phyloP scores from a whole-genome alignment of 2,888 invertebrate species.

The Noctua pronuba region DNA sequence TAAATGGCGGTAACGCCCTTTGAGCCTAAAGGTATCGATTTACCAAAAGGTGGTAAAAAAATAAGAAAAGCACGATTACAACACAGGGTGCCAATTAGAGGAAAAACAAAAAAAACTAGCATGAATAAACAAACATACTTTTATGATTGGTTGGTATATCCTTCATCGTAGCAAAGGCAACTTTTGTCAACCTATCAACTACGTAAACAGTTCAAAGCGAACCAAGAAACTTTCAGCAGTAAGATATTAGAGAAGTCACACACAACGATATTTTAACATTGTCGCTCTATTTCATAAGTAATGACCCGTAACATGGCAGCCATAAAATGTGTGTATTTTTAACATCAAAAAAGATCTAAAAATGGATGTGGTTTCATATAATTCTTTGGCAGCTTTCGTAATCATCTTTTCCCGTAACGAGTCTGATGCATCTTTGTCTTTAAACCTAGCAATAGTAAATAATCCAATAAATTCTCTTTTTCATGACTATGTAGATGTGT shows the following conservation, averaged over 20 bases:
- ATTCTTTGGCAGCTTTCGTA: constrained; percentile 27
- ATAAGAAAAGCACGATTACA: not conserved
- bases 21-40: too few species aligned
- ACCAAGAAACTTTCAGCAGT: constrained; percentile 27
- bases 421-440: constrained; percentile 5
- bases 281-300: constrained; percentile 57
- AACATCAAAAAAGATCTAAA: constrained; percentile 54
- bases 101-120: not conserved
- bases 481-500: not conserved
- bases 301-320: constrained; percentile 50
- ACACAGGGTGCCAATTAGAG: not conserved
- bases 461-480: not conserved
- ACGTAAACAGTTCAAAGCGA: constrained; percentile 12
- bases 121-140: not conserved
- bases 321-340: constrained; percentile 56
- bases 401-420: constrained; percentile 22
- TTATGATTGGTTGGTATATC: not conserved
- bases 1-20: too few species aligned
- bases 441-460: not conserved
- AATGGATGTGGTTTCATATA: constrained; percentile 36
- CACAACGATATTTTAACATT: constrained; percentile 50
- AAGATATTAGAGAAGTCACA: constrained; percentile 35
- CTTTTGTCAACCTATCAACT: constrained; percentile 7
- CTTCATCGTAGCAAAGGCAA: not conserved
- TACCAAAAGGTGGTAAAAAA: not conserved